Percentiles rank a stretch among this genome's conserved stretches.
Evolutionary conservation across 2,113 vertebrate species (phyloP).

Genomic region (Murina feae): DNA sequence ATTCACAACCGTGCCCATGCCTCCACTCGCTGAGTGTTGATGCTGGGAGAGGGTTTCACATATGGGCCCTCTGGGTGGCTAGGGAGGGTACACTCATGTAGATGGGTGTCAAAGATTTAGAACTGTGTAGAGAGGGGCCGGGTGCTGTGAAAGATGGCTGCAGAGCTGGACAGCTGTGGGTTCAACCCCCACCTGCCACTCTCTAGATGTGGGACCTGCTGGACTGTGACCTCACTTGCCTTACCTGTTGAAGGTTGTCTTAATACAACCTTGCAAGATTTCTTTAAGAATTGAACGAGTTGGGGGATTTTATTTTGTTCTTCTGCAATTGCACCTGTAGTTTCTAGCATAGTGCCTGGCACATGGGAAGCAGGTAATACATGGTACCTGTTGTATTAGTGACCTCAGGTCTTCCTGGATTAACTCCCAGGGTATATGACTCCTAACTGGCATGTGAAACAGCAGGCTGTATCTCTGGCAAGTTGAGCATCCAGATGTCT

Average conservation of each 20-base stretch:
- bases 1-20: neutral
- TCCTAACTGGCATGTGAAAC: accelerated
- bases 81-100: neutral
- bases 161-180: neutral
- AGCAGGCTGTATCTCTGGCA: accelerated
- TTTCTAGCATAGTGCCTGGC: neutral
- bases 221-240: neutral
- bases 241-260: neutral
- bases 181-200: neutral
- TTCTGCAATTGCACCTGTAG: no score
- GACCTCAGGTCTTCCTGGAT: accelerated
- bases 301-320: neutral
- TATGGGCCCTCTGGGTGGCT: neutral
- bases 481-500: neutral
- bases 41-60: neutral
- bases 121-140: neutral
- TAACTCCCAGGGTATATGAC: neutral
- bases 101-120: neutral
- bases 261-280: no score
- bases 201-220: neutral
- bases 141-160: no score
- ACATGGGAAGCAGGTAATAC: no score
- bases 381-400: no score
- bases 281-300: neutral
- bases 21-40: neutral